A percentile compares a stretch with the other conserved stretches of the same genome.
phyloP scores from a whole-genome alignment of 2,888 invertebrate species.

The Sycophila texana region DNA sequence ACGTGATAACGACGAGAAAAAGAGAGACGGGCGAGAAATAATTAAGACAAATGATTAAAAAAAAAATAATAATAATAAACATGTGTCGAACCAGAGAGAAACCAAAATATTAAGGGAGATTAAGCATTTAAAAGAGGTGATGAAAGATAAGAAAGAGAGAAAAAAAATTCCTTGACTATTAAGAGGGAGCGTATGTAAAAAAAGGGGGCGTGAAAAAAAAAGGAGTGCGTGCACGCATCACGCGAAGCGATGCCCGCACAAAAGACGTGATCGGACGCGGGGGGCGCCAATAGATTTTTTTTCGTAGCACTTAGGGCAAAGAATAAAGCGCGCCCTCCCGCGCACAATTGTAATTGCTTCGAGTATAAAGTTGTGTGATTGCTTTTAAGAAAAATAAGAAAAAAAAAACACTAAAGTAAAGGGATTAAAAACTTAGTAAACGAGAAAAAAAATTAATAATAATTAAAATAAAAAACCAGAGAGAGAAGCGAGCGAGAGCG shows the following conservation, averaged over 20 bases:
- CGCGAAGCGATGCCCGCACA: conserved; percentile 25
- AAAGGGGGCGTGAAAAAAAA: conserved; percentile 25
- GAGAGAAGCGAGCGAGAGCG: conserved; percentile 34
- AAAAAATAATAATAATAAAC: neutral
- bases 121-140: conserved; percentile 22
- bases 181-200: conserved; percentile 65
- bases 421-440: conserved; percentile 56
- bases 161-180: conserved; percentile 69
- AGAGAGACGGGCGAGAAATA: conserved; percentile 47
- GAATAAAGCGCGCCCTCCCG: conserved; percentile 59
- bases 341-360: conserved; percentile 58
- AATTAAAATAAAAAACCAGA: conserved; percentile 46
- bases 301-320: conserved; percentile 63
- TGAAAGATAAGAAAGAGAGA: conserved; percentile 46
- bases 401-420: conserved; percentile 32
- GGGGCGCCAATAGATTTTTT: conserved; percentile 62
- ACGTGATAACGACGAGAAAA: conserved; percentile 68
- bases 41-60: conserved; percentile 36
- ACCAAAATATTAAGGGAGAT: conserved; percentile 25
- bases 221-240: conserved; percentile 11
- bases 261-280: conserved; percentile 57
- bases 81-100: conserved; percentile 34
- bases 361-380: conserved; percentile 59
- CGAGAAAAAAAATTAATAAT: conserved; percentile 60
- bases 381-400: conserved; percentile 52